Conservation (phyloP, 2,888 invertebrate species). For the Thecophora atra region DNA sequence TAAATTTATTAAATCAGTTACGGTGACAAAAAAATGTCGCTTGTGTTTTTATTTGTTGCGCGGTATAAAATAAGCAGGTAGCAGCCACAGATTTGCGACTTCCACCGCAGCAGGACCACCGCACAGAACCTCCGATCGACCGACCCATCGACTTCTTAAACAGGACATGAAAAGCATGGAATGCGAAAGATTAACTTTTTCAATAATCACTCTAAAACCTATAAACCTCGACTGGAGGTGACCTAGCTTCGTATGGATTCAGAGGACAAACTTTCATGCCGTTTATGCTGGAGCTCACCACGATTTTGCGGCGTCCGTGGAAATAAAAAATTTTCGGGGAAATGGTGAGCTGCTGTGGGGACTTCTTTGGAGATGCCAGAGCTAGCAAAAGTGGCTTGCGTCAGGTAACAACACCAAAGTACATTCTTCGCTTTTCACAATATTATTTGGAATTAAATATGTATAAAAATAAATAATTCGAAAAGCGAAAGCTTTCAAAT, state of each 20-base stretch:
- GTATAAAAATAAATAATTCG: slow-evolving; percentile 34
- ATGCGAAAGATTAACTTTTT: slow-evolving; percentile 27
- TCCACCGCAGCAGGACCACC: slow-evolving; percentile 1
- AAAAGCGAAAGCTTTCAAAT: too few relatives aligned
- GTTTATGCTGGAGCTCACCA: neutral
- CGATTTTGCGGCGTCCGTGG: neutral
- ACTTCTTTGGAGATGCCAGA: neutral
- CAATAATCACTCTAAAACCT: slow-evolving; percentile 22
- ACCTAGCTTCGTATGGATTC: too few relatives aligned
- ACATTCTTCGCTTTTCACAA: slow-evolving; percentile 20
- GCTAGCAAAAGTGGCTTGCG: neutral
- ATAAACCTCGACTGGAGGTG: neutral
- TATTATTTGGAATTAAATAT: slow-evolving; percentile 37
- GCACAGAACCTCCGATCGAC: neutral
- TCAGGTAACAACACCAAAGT: neutral
- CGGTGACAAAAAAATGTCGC: slow-evolving; percentile 17
- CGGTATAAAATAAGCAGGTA: slow-evolving; percentile 10
- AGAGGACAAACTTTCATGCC: slow-evolving; percentile 24
- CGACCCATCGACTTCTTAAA: neutral
- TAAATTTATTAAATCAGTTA: slow-evolving; percentile 52
- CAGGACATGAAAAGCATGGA: neutral
- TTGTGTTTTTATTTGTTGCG: neutral
- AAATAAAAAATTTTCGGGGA: too few relatives aligned
- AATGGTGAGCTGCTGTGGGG: neutral
- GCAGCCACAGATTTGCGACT: neutral